phyloP scores from a whole-genome alignment of 2,797 vertebrate species.

The Coendou prehensilis region DNA sequence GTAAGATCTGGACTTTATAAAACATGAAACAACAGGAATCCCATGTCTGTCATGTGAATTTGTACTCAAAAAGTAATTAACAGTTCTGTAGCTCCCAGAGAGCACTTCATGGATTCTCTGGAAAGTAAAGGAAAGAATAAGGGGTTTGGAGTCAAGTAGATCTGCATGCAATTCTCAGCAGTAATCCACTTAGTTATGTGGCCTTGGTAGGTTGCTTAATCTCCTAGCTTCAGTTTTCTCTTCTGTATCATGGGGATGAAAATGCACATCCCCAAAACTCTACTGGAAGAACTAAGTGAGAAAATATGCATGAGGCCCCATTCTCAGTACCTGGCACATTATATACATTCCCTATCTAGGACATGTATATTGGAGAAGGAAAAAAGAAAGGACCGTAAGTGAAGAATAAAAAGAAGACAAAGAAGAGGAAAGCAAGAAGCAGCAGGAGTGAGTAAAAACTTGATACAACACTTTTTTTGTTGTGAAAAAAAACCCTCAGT shows the following conservation, averaged over 20 bases:
- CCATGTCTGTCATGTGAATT: not conserved
- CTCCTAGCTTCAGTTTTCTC: not conserved
- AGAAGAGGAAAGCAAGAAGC: not conserved
- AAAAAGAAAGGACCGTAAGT: not conserved
- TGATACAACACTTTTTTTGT: not conserved
- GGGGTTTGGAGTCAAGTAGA: not conserved
- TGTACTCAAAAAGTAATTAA: not conserved
- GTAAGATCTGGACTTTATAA: not conserved
- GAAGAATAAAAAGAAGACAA: slow-evolving; percentile 24
- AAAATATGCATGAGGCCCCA: not conserved
- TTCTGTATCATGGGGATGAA: not conserved
- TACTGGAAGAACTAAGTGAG: not conserved
- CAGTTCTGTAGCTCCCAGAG: not conserved
- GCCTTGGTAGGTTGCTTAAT: not conserved
- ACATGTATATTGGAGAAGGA: not conserved
- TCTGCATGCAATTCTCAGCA: not conserved
- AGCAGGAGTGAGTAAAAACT: not conserved
- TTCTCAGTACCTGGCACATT: not conserved
- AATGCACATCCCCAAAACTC: not conserved
- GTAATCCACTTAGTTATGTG: not conserved
- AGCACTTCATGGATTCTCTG: not conserved
- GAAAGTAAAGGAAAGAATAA: not conserved
- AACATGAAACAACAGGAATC: not conserved
- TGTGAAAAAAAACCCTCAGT: not conserved
- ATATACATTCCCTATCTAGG: not conserved